Percentiles rank a stretch among this genome's conserved stretches.
phyloP scores from a whole-genome alignment of 2,888 invertebrate species.

The Eupithecia pulchellata region DNA sequence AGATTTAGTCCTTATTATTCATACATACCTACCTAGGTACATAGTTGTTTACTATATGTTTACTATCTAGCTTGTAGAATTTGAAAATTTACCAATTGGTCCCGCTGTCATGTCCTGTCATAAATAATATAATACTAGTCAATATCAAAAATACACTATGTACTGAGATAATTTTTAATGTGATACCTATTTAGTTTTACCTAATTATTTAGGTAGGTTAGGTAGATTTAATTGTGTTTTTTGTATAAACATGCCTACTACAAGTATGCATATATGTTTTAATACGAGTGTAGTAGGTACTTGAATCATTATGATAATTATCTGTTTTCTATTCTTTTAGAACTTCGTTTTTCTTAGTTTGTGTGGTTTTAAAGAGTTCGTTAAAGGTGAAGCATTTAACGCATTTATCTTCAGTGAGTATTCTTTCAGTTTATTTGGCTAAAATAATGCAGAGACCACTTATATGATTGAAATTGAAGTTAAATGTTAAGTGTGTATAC shows the following conservation, averaged over 20 bases:
- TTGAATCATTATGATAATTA: neutral
- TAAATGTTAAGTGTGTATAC: neutral
- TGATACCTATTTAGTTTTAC: neutral
- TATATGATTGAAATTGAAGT: neutral
- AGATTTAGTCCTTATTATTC: neutral
- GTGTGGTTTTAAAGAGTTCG: neutral
- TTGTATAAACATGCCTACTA: neutral
- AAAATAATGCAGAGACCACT: neutral
- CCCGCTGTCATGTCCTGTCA: neutral
- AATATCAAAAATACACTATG: neutral
- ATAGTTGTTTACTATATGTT: too few relatives aligned
- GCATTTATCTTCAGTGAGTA: neutral
- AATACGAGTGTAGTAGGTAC: neutral
- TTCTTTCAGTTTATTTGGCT: neutral
- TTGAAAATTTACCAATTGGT: neutral
- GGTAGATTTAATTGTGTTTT: neutral
- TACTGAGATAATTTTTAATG: neutral
- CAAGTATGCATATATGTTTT: neutral
- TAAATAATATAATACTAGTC: neutral
- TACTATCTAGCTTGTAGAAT: neutral
- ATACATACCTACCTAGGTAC: neutral
- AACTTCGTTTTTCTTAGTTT: neutral
- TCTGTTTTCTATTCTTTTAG: neutral
- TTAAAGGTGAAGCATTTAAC: neutral
- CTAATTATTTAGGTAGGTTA: too few relatives aligned